Evolutionary conservation across 1,140 invertebrate species (phyloP).

Genomic region (Hycleus cichorii): DNA sequence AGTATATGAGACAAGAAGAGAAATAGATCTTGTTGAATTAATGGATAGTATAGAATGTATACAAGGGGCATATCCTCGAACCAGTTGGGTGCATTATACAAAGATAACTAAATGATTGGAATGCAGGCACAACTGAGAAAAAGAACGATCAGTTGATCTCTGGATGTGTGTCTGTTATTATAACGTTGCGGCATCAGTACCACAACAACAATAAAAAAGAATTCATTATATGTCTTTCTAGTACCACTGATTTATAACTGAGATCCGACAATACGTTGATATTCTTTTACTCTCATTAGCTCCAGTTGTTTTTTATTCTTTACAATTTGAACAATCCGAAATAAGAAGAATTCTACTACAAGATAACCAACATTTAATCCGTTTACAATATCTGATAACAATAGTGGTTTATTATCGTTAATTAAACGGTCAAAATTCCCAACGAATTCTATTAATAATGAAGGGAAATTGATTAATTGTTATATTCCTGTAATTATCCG

Average conservation of each 20-base stretch:
- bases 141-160: not conserved
- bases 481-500: no score
- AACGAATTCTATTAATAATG: not conserved
- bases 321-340: no score
- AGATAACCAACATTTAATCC: no score
- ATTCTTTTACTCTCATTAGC: no score
- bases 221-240: not conserved
- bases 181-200: not conserved
- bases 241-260: no score
- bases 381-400: not conserved
- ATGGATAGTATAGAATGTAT: not conserved
- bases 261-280: no score
- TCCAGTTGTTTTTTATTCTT: no score
- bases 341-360: no score
- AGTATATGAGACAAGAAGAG: no score
- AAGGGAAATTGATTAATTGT: slow-evolving; percentile 1
- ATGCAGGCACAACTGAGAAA: slow-evolving; percentile 1
- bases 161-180: slow-evolving; percentile 4
- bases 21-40: no score
- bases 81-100: slow-evolving; percentile 8
- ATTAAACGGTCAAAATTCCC: not conserved
- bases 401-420: not conserved
- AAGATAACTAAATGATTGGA: slow-evolving; percentile 6
- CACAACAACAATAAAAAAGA: not conserved
- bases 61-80: slow-evolving; percentile 3